Evolutionary conservation across 1,140 invertebrate species (phyloP).

Genomic region (Centruroides vittatus): DNA sequence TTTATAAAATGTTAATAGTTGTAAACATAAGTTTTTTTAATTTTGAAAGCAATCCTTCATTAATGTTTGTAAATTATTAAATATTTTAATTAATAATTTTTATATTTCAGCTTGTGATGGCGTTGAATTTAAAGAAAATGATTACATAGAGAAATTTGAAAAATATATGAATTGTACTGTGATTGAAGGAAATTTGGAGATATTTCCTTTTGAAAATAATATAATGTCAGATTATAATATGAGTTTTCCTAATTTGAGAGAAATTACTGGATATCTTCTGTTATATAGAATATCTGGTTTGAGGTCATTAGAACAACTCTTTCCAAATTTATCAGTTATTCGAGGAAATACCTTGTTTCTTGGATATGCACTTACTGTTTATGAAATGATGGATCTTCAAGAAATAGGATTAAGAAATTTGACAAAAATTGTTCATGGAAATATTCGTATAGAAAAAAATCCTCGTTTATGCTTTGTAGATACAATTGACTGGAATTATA

Average conservation of each 20-base stretch:
- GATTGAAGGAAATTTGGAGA: conserved; percentile 60
- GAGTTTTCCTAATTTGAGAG: conserved; percentile 45
- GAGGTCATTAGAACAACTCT: conserved; percentile 60
- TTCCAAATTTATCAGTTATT: conserved; percentile 90
- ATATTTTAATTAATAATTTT: too few relatives aligned
- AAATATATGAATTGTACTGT: conserved; percentile 61
- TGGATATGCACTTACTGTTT: conserved; percentile 73
- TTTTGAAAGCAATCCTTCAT: too few relatives aligned
- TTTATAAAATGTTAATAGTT: too few relatives aligned
- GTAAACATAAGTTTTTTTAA: too few relatives aligned
- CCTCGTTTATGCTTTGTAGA: conserved; percentile 70
- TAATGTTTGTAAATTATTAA: too few relatives aligned
- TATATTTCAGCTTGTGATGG: too few relatives aligned
- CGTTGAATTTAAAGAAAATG: too few relatives aligned
- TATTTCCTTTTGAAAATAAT: conserved; percentile 39
- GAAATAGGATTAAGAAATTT: conserved; percentile 70
- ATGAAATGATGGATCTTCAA: conserved; percentile 41
- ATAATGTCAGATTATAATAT: conserved; percentile 34
- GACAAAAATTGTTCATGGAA: conserved; percentile 62
- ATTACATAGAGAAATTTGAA: conserved; percentile 41
- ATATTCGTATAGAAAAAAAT: conserved; percentile 77
- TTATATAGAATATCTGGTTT: conserved; percentile 60
- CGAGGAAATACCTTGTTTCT: conserved; percentile 67
- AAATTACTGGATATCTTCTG: conserved; percentile 57
- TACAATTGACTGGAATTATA: conserved; percentile 65